Base-by-base conservation (phyloP, 1,140 invertebrate species). In the Drosophila saltans region DNA sequence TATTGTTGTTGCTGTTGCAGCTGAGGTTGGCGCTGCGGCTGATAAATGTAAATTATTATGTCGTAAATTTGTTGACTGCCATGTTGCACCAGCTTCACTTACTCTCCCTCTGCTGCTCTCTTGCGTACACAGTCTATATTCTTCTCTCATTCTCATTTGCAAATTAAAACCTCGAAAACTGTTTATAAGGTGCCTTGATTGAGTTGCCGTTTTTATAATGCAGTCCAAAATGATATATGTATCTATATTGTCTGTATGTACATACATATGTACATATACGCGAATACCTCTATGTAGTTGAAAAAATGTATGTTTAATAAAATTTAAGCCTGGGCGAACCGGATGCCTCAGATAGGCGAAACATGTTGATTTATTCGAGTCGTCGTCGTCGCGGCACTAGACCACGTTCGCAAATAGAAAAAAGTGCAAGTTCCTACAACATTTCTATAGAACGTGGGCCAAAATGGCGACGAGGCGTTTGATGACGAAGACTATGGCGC, bases 31-130 rank as follows among this genome's bases (percentile, higher is more conserved):
- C 84, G 82, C 86, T 86, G 82, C 83, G 69, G 85, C 82, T 91
- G 89, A 91, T 91, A 91, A 91, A 91, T 91, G 89, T 91, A 91
- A 91, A 91, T 91, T 91, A 91, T 91, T 91, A 91, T 91, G 89
- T 91, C 89, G 89, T 91, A 91, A 91, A 91, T 91, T 91, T 91
- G 89, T 91, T 89, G 89, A 89, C 89, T 91, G 89, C 89, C 89
- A 91, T 91, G 89, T 91, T 91, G 74, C 82, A 80, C 65, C 79
- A 69, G 79, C 72, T 69, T 75, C 72, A 77, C 69, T 79, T 75
- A 76, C 70, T 81, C 78, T 71, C 80, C 61, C 62, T 66, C 65
- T 48, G 1, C 21, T 8, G 16, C 45, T 72, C 75, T 55, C 45
- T 10, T 21, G 45, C 58, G n/a, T 45, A 33, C 33, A 7, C 33